Conservation (phyloP, 2,888 invertebrate species). For the Ariolimax columbianus region DNA sequence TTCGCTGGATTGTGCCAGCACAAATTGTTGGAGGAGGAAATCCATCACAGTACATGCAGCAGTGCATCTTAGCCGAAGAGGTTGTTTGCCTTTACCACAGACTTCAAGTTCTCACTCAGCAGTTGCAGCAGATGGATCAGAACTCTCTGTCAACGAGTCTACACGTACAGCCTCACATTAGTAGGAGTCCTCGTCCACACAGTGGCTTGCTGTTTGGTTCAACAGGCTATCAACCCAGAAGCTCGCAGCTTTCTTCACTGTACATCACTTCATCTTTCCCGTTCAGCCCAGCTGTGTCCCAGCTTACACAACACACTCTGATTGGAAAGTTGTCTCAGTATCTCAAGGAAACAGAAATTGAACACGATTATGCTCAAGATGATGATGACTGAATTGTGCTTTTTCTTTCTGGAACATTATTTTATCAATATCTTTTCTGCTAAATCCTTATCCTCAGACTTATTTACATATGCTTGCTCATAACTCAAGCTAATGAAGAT, state of each 20-base stretch:
- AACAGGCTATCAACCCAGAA: constrained; percentile 55
- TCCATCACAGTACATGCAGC: constrained; percentile 77
- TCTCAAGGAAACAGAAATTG: constrained; percentile 66
- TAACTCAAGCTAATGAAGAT: neutral
- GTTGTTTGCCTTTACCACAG: constrained; percentile 75
- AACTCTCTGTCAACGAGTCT: neutral
- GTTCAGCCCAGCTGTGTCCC: constrained; percentile 64
- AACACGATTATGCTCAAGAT: constrained; percentile 61
- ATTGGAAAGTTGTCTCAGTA: constrained; percentile 65
- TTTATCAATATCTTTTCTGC: neutral
- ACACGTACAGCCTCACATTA: neutral
- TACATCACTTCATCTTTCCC: constrained; percentile 73
- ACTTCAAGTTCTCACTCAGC: constrained; percentile 59
- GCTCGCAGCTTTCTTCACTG: constrained; percentile 62
- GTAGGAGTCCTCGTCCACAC: constrained; percentile 58
- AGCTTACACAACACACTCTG: constrained; percentile 60
- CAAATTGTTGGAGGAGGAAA: constrained; percentile 87
- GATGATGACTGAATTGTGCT: constrained; percentile 56
- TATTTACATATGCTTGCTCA: constrained; percentile 3
- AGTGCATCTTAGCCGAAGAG: constrained; percentile 78
- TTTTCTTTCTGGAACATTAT: neutral
- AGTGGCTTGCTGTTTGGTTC: constrained; percentile 71
- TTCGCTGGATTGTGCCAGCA: constrained; percentile 90
- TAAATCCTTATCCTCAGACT: neutral
- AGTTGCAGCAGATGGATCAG: constrained; percentile 33